Percentiles rank a stretch among this genome's conserved stretches.
These are phyloP conservation scores for Melieria crassipennis DNA, from an alignment of 2,888 invertebrate species.

Conservation along the genomic window DNA sequence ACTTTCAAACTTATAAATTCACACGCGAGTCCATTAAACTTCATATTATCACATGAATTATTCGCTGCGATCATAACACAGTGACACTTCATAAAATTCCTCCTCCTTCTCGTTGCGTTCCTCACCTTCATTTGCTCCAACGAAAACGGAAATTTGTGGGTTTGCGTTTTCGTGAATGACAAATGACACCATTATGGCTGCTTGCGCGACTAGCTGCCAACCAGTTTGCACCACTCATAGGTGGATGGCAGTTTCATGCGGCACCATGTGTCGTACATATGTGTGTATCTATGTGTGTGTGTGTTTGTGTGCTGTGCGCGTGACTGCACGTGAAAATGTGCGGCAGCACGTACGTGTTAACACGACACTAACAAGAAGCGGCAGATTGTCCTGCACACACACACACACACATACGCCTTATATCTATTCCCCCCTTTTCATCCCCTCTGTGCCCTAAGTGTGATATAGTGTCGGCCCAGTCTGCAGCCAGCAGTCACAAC, in stretches of 20 bases:
- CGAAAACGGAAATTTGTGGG: background rate
- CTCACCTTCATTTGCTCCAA: background rate
- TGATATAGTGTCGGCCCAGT: too few relatives aligned
- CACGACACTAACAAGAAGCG: slow-evolving; percentile 29
- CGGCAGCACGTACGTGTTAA: slow-evolving; percentile 29
- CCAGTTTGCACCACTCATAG: too few relatives aligned
- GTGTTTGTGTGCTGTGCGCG: background rate
- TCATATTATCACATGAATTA: slow-evolving; percentile 27
- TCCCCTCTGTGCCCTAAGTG: too few relatives aligned
- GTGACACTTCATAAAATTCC: slow-evolving; percentile 1
- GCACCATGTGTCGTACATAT: too few relatives aligned
- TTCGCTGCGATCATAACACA: slow-evolving; percentile 29
- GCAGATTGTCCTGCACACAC: slow-evolving; percentile 20
- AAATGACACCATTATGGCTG: slow-evolving; percentile 27
- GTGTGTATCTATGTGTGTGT: slow-evolving; percentile 8
- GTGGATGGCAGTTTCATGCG: too few relatives aligned
- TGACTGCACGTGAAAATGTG: slow-evolving; percentile 12
- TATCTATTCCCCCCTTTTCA: too few relatives aligned
- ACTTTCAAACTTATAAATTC: slow-evolving; percentile 1
- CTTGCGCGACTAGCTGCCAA: too few relatives aligned
- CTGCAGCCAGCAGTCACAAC: too few relatives aligned
- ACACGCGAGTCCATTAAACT: slow-evolving; percentile 27
- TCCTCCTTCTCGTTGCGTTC: background rate
- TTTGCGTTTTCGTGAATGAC: slow-evolving; percentile 16
- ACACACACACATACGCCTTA: background rate